Evolutionary conservation across 2,113 vertebrate genomes (phyloP), one percentile per base, ranked within the genome.

Genomic region (Chauna torquata): DNA sequence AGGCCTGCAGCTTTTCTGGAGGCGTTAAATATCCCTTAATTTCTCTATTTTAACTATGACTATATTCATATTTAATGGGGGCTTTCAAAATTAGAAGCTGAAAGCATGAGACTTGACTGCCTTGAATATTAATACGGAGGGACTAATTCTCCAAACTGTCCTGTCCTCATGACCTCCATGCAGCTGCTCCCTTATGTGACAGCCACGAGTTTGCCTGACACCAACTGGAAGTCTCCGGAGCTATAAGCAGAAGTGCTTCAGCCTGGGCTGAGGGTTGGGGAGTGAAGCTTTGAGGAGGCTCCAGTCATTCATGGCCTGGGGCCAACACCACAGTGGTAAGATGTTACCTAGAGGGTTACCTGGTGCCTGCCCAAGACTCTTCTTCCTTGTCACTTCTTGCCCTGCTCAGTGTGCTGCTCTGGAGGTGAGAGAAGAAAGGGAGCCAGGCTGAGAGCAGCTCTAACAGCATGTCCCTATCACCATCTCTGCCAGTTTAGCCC

Each of bases 141-240:
- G 11, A 78, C 8, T 54, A 32, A 66, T 70, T 14, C 34, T 66
- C 50, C 54, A 16, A 69, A 44, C 49, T 69, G 17, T 65, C 66
- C 52, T 72, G 7, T 61, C 18, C 30, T 77, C 0, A 0, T 50
- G 71, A 82, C 23, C 25, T 85, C 40, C 0, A 3, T 64, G 87
- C 44, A 92, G 57, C 32, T 90, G 12, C 32, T 82, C 19, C 54
- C 13, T 47, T 55, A 42, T 34, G 40, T 72, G 65, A 79, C 24
- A 71, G n/a, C 8, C 47, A 68, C 1, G 3, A 82, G 34, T 79
- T 75, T 87, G 6, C 77, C 69, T 75, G 52, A 40, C 22, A 82
- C 6, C 28, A 82, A 6, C 4, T 52, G 85, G 66, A 18, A 24
- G 22, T 27, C 8, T 61, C 30, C 50, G 58, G 45, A 91, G 7